Percentiles rank a stretch among this genome's conserved stretches.
Conservation (phyloP, 2,113 vertebrate species). For the Chaenocephalus aceratus region DNA sequence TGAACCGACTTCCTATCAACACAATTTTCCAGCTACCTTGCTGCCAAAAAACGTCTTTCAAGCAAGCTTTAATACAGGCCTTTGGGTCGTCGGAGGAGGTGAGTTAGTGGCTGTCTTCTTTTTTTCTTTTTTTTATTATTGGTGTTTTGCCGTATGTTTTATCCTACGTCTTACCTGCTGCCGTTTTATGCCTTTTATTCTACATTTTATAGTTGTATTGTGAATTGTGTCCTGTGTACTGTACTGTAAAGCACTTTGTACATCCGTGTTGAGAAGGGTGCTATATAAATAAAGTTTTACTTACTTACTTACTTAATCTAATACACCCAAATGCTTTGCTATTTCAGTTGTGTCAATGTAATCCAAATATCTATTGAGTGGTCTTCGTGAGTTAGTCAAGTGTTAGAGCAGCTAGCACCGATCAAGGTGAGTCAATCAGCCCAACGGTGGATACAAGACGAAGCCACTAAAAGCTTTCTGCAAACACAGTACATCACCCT, state of each 20-base stretch:
- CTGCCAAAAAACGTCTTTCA: neutral
- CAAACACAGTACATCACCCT: constrained; percentile 49
- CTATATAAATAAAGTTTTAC: no score
- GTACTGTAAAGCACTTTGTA: no score
- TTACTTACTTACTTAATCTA: neutral
- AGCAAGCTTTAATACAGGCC: neutral
- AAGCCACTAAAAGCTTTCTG: constrained; percentile 59
- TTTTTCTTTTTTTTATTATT: no score
- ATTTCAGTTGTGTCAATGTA: neutral
- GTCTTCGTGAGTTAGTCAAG: constrained; percentile 19
- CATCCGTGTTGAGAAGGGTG: no score
- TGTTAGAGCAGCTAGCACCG: constrained; percentile 31
- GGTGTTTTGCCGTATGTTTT: no score
- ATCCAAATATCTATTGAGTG: constrained; percentile 14
- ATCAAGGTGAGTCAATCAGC: constrained; percentile 45
- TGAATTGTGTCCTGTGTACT: no score
- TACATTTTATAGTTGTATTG: no score
- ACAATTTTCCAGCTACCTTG: neutral
- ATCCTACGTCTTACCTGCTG: no score
- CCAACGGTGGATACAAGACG: constrained; percentile 45
- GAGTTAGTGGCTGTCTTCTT: no score
- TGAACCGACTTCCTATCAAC: neutral
- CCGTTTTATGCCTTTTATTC: no score
- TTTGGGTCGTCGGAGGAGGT: no score
- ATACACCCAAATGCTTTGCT: neutral